These are phyloP conservation scores for Acleris emargana DNA, from an alignment of 2,888 invertebrate species.

Conservation along the genomic window DNA sequence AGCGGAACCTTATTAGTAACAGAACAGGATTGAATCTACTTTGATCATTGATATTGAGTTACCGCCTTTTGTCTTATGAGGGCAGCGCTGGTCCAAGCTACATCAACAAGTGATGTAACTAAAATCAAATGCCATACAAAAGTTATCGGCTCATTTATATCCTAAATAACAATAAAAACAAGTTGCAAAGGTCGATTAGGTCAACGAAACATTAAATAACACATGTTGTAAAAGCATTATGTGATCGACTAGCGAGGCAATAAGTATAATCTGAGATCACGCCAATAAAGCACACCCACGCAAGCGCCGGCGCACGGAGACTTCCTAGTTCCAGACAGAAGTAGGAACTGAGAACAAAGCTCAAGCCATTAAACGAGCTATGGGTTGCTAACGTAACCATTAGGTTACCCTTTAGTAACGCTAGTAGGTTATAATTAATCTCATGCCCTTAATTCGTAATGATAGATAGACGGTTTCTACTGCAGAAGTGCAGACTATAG, in stretches of 20 bases:
- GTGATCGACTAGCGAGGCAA: slow-evolving; percentile 15
- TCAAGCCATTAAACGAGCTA: neutral
- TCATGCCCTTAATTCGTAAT: too few species aligned
- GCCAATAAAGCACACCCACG: slow-evolving; percentile 29
- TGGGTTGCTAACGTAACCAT: neutral
- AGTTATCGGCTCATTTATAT: neutral
- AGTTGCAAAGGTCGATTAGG: slow-evolving; percentile 1
- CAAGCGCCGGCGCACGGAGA: slow-evolving; percentile 1
- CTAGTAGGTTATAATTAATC: too few species aligned
- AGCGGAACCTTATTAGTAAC: too few species aligned
- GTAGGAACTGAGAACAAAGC: neutral
- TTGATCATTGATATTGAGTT: too few species aligned
- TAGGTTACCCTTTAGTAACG: too few species aligned
- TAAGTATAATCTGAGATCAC: slow-evolving; percentile 28
- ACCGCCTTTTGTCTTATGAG: too few species aligned
- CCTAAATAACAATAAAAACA: neutral
- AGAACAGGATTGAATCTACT: too few species aligned
- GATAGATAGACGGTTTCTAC: too few species aligned
- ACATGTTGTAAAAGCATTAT: slow-evolving; percentile 12
- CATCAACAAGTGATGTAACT: too few species aligned
- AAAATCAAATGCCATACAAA: too few species aligned
- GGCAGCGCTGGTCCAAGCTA: too few species aligned
- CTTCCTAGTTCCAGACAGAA: slow-evolving; percentile 16
- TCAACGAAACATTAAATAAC: slow-evolving; percentile 16
- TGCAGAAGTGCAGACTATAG: too few species aligned